Percentiles rank a stretch among this genome's conserved stretches.
Conservation (phyloP, 2,113 vertebrate genomes). For the Sinosuthora webbiana region DNA sequence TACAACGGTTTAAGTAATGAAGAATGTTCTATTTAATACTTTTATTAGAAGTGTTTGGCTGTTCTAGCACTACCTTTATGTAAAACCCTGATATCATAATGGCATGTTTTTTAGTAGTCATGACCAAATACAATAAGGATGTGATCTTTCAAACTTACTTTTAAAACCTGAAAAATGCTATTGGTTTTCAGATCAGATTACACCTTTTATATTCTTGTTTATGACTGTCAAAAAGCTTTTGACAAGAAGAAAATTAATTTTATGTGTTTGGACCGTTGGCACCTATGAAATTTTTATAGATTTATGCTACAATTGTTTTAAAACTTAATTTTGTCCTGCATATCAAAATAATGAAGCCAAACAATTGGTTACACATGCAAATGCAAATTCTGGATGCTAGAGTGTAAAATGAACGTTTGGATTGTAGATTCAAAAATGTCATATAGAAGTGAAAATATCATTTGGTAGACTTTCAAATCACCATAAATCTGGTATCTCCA, state of each 20-base stretch:
- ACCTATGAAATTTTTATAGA: neutral
- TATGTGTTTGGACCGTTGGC: rapidly evolving
- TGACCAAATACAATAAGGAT: neutral
- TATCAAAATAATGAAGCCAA: neutral
- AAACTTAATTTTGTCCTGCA: neutral
- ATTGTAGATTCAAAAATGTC: neutral
- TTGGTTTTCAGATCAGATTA: neutral
- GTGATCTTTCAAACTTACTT: neutral
- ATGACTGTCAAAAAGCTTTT: neutral
- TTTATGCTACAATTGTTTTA: neutral
- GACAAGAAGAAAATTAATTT: neutral
- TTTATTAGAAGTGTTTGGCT: neutral
- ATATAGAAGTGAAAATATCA: neutral
- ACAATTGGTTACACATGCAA: neutral
- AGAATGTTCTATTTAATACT: neutral
- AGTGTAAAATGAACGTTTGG: neutral
- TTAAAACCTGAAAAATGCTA: neutral
- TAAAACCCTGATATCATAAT: neutral
- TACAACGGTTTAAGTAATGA: neutral
- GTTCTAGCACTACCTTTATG: neutral
- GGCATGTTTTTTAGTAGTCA: neutral
- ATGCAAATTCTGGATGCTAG: neutral
- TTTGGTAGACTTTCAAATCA: neutral
- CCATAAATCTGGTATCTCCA: neutral
- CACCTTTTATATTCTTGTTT: neutral